Evolutionary conservation across 2,797 vertebrate genomes (phyloP).

Genomic region (Tarsius wallacei): DNA sequence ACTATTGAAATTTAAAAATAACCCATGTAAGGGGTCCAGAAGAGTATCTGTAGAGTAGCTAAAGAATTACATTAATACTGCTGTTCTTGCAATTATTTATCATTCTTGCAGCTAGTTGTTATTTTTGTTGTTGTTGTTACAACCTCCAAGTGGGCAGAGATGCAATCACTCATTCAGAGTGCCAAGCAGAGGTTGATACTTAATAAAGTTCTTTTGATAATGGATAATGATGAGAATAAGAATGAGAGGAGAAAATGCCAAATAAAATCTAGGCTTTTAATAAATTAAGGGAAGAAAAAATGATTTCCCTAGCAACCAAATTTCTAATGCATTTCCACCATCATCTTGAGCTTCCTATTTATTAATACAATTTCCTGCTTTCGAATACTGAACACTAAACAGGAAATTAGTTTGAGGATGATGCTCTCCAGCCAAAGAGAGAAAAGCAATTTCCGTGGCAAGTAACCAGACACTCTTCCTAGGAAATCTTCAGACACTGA

Average conservation of each 20-base stretch:
- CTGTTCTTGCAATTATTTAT: not conserved
- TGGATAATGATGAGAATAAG: slow-evolving; percentile 37
- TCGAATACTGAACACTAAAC: slow-evolving; percentile 55
- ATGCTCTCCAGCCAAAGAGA: slow-evolving; percentile 54
- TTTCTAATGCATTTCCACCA: slow-evolving; percentile 29
- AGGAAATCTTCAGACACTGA: slow-evolving; percentile 47
- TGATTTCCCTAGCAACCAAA: slow-evolving; percentile 67
- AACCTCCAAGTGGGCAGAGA: not conserved
- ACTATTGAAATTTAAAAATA: no score
- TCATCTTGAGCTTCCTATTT: slow-evolving; percentile 61
- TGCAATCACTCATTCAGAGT: not conserved
- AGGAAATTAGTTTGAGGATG: slow-evolving; percentile 72
- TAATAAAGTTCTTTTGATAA: slow-evolving; percentile 54
- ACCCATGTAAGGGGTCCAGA: not conserved
- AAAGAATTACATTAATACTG: not conserved
- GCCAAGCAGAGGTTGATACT: slow-evolving; percentile 29
- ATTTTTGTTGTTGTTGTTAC: not conserved
- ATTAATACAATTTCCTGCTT: slow-evolving; percentile 66
- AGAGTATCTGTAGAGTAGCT: not conserved
- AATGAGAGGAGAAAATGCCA: not conserved
- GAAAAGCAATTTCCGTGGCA: slow-evolving; percentile 61
- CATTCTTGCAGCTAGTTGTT: not conserved
- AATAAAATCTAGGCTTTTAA: slow-evolving; percentile 36
- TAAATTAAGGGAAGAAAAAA: slow-evolving; percentile 36
- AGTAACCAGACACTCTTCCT: slow-evolving; percentile 62